Evolutionary conservation across 2,797 vertebrate species (phyloP).

Genomic region (Stomatorhinus walkeri): DNA sequence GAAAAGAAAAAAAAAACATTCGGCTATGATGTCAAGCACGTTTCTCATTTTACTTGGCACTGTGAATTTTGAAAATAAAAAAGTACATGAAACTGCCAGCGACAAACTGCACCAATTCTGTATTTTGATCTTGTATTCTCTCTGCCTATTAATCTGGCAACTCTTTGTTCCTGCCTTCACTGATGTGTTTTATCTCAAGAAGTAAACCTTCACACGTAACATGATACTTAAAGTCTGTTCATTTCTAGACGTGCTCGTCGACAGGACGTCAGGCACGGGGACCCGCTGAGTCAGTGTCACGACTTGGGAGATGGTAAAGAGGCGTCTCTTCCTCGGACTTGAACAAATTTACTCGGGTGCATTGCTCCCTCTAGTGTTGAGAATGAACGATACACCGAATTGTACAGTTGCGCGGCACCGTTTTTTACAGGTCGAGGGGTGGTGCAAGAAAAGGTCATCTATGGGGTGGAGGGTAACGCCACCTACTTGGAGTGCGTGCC

Average conservation of each 20-base stretch:
- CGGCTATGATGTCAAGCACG: not conserved
- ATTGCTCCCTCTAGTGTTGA: not conserved
- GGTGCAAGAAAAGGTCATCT: conserved; percentile 54
- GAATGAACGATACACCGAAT: not conserved
- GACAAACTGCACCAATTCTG: not conserved
- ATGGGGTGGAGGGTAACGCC: conserved; percentile 72
- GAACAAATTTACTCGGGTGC: not conserved
- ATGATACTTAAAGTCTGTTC: not conserved
- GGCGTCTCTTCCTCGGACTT: not conserved
- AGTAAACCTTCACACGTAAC: not conserved
- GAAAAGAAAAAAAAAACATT: not conserved
- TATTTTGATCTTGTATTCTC: not conserved
- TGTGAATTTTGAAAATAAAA: not conserved
- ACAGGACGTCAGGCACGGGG: conserved; percentile 66
- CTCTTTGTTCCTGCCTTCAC: not conserved
- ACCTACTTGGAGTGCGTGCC: conserved; percentile 71
- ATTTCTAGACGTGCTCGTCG: conserved; percentile 63
- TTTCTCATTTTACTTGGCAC: not conserved
- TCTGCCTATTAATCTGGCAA: not conserved
- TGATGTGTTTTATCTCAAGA: not conserved
- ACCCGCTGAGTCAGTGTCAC: conserved; percentile 70
- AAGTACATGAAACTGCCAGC: not conserved
- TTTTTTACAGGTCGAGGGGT: conserved; percentile 37
- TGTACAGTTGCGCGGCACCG: not conserved
- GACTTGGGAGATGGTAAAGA: conserved; percentile 61